Conservation (phyloP, 2,113 vertebrate genomes). For the Falco punctatus region DNA sequence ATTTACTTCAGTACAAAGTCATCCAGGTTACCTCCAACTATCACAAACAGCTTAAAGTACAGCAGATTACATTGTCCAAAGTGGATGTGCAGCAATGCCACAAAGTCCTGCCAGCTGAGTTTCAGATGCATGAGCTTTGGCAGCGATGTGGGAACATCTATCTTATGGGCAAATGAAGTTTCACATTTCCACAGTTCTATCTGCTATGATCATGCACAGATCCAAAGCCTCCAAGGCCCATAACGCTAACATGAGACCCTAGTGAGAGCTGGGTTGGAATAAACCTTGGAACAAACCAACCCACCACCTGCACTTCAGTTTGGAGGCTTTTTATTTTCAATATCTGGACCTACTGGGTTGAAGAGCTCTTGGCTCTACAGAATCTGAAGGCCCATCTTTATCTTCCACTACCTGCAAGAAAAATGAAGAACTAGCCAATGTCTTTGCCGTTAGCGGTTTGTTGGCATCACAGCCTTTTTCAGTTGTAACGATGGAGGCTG, state of each 20-base stretch:
- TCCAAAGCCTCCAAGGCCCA: background rate
- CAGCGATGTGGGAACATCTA: background rate
- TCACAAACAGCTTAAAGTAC: background rate
- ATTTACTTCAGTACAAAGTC: background rate
- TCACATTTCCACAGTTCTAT: background rate
- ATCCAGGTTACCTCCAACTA: background rate
- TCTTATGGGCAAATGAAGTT: background rate
- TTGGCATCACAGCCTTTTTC: background rate
- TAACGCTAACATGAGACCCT: background rate
- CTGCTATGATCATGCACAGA: background rate
- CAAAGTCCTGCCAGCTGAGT: background rate
- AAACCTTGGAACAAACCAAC: background rate
- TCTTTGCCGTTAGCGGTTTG: background rate
- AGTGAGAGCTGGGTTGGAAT: fast-evolving
- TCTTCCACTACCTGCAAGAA: background rate
- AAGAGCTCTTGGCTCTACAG: background rate
- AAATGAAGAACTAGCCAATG: background rate
- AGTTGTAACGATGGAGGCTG: background rate
- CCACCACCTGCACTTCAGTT: background rate
- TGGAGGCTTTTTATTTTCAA: background rate
- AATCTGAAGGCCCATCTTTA: background rate
- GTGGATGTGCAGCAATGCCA: background rate
- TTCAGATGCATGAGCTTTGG: background rate
- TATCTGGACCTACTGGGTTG: background rate
- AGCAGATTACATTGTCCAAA: background rate